Percentiles rank a stretch among this genome's conserved stretches.
These are phyloP conservation scores for Melitaea athalia DNA, from an alignment of 2,888 invertebrate genomes.

Conservation along the genomic window DNA sequence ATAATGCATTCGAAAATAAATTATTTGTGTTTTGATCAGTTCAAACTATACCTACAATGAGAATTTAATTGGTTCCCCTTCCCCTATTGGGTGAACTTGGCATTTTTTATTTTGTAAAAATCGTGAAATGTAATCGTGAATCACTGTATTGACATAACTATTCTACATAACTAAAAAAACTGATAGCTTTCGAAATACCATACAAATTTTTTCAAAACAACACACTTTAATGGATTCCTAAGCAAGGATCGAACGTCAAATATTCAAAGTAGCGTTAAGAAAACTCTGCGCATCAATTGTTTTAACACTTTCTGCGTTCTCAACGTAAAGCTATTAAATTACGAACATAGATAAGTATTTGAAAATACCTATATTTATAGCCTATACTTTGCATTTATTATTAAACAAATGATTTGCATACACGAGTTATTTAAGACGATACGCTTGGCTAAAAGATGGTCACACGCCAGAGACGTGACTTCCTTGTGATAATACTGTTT, in stretches of 20 bases:
- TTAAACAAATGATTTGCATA: constrained; percentile 17
- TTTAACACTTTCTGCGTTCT: constrained; percentile 9
- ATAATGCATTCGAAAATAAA: too few species aligned
- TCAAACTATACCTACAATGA: too few species aligned
- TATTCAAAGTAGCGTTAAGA: constrained; percentile 1
- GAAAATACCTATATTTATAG: neutral
- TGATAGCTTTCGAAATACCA: too few species aligned
- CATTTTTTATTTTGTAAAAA: too few species aligned
- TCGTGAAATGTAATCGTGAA: too few species aligned
- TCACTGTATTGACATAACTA: too few species aligned
- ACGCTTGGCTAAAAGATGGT: constrained; percentile 13
- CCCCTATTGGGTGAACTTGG: too few species aligned
- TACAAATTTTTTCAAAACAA: neutral
- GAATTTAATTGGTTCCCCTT: too few species aligned
- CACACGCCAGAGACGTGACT: constrained; percentile 11
- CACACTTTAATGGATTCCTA: too few species aligned
- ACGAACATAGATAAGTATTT: constrained; percentile 10
- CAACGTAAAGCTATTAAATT: constrained; percentile 11
- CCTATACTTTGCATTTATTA: neutral
- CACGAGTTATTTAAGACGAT: constrained; percentile 20
- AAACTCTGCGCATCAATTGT: neutral
- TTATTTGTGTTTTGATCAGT: too few species aligned
- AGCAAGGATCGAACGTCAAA: neutral
- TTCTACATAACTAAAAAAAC: too few species aligned
- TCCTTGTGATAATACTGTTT: neutral